A percentile compares a stretch with the other conserved stretches of the same genome.
Conservation (phyloP, 2,113 vertebrate species). For the Dromaius novaehollandiae region DNA sequence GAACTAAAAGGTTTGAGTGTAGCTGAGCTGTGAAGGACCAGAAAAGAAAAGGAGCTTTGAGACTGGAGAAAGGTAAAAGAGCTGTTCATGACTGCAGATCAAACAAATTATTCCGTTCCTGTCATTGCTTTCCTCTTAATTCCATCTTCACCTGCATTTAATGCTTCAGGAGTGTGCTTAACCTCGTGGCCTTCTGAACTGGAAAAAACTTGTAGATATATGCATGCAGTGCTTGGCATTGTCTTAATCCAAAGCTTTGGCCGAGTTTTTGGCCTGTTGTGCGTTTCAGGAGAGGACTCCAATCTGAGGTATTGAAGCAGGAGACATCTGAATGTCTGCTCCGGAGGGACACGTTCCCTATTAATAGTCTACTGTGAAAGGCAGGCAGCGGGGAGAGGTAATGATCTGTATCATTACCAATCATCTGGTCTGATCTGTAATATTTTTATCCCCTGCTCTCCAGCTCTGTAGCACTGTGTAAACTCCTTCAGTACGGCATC, state of each 20-base stretch:
- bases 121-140: not conserved
- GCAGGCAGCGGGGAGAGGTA: not conserved
- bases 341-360: not conserved
- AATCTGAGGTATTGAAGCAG: not conserved
- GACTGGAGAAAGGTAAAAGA: not conserved
- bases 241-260: not conserved
- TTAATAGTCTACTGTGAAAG: not conserved
- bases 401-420: too few relatives aligned
- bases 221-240: not conserved
- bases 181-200: not conserved
- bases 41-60: not conserved
- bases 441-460: not conserved
- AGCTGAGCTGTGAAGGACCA: not conserved
- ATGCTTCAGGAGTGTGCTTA: not conserved
- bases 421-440: accelerated
- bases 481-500: conserved; percentile 95
- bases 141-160: accelerated
- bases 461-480: conserved; percentile 95
- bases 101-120: not conserved
- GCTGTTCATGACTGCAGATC: not conserved
- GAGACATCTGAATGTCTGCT: not conserved
- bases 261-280: not conserved
- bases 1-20: not conserved
- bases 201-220: not conserved
- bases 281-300: not conserved